These are phyloP conservation scores for Oceanites oceanicus DNA, from an alignment of 2,113 vertebrate species.

Conservation along the genomic window DNA sequence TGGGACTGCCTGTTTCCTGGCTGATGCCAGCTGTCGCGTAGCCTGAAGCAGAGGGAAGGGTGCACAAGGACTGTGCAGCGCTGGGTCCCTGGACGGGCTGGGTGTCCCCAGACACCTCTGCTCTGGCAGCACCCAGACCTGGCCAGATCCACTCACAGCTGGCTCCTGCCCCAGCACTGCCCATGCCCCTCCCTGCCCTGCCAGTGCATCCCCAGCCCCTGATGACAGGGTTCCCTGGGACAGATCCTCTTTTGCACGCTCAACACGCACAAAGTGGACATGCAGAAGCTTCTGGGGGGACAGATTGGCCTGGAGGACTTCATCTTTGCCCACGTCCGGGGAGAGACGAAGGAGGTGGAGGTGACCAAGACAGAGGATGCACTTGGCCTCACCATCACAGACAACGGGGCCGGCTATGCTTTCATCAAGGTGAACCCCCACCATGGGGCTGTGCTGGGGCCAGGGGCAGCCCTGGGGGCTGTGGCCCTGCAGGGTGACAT, in stretches of 20 bases:
- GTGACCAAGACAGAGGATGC: conserved; percentile 95
- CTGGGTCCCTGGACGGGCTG: neutral
- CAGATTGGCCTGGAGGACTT: conserved; percentile 98
- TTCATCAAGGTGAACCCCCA: conserved; percentile 88
- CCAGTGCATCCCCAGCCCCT: neutral
- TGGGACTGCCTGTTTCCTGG: accelerated
- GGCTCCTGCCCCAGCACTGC: accelerated
- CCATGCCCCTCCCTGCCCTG: neutral
- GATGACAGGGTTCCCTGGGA: neutral
- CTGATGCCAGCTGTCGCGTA: accelerated
- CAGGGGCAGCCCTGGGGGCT: neutral
- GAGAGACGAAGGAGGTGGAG: conserved; percentile 95
- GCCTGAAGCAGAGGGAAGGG: neutral
- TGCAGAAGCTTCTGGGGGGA: conserved; percentile 95
- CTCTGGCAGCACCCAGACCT: neutral
- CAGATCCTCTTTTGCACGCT: conserved; percentile 98
- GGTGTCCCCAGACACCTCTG: neutral
- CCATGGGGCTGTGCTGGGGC: accelerated
- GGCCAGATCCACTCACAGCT: accelerated
- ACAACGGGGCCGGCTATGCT: conserved; percentile 93
- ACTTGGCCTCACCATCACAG: conserved; percentile 95
- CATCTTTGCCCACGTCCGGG: conserved; percentile 93
- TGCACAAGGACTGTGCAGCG: too few relatives aligned
- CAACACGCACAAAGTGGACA: conserved; percentile 97
- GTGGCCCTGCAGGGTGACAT: too few relatives aligned